phyloP scores from a whole-genome alignment of 2,113 vertebrate genomes.

The Paratilapia polleni region DNA sequence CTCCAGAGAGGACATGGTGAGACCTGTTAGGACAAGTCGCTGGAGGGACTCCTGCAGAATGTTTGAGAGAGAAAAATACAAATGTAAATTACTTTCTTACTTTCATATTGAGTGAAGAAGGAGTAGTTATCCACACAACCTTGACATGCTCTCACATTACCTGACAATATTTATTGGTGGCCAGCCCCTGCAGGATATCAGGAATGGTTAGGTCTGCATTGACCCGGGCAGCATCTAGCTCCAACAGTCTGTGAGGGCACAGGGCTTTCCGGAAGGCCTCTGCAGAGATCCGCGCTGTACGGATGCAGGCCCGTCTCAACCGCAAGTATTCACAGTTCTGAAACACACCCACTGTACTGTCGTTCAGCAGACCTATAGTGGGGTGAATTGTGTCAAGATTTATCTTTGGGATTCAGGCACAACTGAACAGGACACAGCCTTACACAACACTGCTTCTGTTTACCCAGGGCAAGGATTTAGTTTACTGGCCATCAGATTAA shows the following conservation, averaged over 20 bases:
- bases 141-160: slow-evolving; percentile 20
- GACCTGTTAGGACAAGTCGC: slow-evolving; percentile 91
- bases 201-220: slow-evolving; percentile 97
- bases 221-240: slow-evolving; percentile 93
- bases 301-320: slow-evolving; percentile 93
- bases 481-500: not conserved
- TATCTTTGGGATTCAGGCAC: not conserved
- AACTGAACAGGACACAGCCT: not conserved
- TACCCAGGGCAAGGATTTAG: not conserved
- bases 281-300: slow-evolving; percentile 94
- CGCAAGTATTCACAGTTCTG: slow-evolving; percentile 90
- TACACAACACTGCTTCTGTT: not conserved
- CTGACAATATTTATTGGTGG: slow-evolving; percentile 90
- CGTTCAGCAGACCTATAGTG: slow-evolving; percentile 90
- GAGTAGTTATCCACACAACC: not conserved
- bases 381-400: not conserved
- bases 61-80: not conserved
- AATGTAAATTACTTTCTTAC: not conserved
- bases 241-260: slow-evolving; percentile 93
- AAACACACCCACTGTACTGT: slow-evolving; percentile 95
- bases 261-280: slow-evolving; percentile 95
- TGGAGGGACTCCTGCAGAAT: slow-evolving; percentile 90
- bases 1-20: slow-evolving; percentile 95
- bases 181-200: slow-evolving; percentile 93
- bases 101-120: not conserved